These are phyloP conservation scores for Mesorhabditis sp. DNA, from an alignment of 2,888 invertebrate species.

Conservation along the genomic window DNA sequence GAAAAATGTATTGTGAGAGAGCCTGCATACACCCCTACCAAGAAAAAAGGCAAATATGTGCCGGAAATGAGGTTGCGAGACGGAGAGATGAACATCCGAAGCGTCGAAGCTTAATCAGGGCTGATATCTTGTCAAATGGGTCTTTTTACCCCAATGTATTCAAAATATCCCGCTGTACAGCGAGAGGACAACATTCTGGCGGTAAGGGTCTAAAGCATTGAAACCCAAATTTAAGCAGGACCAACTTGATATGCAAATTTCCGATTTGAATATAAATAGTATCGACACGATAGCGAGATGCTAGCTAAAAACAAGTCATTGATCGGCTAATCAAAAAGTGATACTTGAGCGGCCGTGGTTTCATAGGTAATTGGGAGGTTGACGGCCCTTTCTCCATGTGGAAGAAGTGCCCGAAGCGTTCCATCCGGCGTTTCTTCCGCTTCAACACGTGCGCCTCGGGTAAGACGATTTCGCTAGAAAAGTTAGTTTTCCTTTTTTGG, in stretches of 20 bases:
- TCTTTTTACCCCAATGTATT: background rate
- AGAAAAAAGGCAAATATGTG: background rate
- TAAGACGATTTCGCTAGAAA: too few relatives aligned
- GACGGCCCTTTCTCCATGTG: too few relatives aligned
- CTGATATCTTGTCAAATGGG: background rate
- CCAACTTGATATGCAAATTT: constrained; percentile 3
- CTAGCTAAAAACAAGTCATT: background rate
- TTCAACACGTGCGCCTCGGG: too few relatives aligned
- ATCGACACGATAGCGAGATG: background rate
- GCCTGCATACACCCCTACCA: background rate
- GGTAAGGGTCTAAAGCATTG: background rate
- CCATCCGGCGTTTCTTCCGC: too few relatives aligned
- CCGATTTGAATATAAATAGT: background rate
- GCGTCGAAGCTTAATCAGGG: background rate
- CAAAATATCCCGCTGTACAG: background rate
- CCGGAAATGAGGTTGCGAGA: background rate
- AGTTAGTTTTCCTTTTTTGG: too few relatives aligned
- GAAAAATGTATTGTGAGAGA: too few relatives aligned
- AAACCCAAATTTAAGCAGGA: background rate
- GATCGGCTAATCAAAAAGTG: background rate
- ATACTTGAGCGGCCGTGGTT: too few relatives aligned
- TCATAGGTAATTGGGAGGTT: too few relatives aligned
- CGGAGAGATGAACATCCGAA: background rate
- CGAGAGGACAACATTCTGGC: background rate
- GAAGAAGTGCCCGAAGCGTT: too few relatives aligned